Evolutionary conservation across 1,140 invertebrate genomes (phyloP), one percentile per base, ranked within the genome.

Genomic region (Copidosoma floridanum): DNA sequence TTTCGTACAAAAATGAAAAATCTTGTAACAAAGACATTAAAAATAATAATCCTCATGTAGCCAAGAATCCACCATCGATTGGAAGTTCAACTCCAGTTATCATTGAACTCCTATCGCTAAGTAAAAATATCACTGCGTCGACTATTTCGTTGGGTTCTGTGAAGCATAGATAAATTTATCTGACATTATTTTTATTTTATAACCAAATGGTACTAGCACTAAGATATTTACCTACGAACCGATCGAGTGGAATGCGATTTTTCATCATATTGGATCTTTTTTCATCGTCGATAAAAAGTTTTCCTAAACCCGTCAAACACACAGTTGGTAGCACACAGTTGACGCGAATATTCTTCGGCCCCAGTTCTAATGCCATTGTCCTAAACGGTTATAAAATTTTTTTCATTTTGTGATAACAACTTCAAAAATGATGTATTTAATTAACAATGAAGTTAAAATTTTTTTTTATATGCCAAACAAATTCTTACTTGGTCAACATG

Each of bases 261-360:
- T 88, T 59, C 84, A 96, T 86, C 2, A 83, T 84, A 8, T 80
- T 78, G 26, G 87, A 85, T 76, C 88, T 92, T 1, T 72, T 77
- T 1, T 92, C 89, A 71, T 95, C 88, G 14, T 85, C 85, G 94
- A 94, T 97, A n/a, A 85, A 88, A 12, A 86, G 73, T 69, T 82
- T 84, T 0, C 91, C 92, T 92, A 97, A 94, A 57, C 88, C 89
- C 6, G 94, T 97, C 81, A 94, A 81, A 14, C 93, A 90, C 0
- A 95, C 92, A 1, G 92, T 95, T 6, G 95, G 95, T 80, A 95
- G 95, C 0, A 97, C 88, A 46, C 84, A 82, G 73, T 97, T 97
- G 0, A 95, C 90, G 61, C 95, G 84, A 58, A 97, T 96, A 61
- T 91, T 87, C 65, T 90, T 80, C 0, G 86, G 85, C 0, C 93